Conservation (phyloP, 2,113 vertebrate genomes). For the Pyrgilauda ruficollis region DNA sequence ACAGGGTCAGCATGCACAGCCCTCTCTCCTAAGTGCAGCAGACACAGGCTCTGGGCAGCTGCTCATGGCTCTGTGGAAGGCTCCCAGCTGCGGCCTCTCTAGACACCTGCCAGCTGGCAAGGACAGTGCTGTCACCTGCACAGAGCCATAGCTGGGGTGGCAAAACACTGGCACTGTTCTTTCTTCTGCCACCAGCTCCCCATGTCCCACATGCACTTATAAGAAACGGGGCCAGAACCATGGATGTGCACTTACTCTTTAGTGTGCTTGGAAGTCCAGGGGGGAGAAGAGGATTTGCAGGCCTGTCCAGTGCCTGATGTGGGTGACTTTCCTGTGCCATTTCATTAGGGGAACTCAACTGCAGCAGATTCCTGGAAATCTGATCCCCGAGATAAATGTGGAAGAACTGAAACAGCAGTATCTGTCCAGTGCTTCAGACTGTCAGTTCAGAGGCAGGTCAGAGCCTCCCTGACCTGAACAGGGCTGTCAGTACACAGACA, state of each 20-base stretch:
- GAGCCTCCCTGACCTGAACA: neutral
- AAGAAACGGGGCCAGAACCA: neutral
- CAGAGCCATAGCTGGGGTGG: fast-evolving
- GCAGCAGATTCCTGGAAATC: conserved; percentile 16
- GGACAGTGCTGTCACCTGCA: neutral
- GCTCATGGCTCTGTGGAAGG: neutral
- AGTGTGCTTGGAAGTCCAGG: neutral
- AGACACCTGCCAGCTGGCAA: neutral
- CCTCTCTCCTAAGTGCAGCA: neutral
- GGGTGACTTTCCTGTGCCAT: neutral
- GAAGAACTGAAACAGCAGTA: neutral
- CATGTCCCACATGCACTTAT: fast-evolving
- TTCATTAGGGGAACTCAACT: neutral
- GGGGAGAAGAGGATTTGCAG: neutral
- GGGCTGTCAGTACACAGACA: neutral
- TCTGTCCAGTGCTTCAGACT: neutral
- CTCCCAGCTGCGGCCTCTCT: neutral
- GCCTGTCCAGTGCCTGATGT: neutral
- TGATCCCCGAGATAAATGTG: neutral
- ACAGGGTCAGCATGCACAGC: fast-evolving
- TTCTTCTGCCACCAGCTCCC: neutral
- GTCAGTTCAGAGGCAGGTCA: conserved; percentile 1
- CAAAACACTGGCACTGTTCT: neutral
- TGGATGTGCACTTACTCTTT: neutral
- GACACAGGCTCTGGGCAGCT: neutral